Evolutionary conservation across 1,140 invertebrate genomes (phyloP), one percentile per base, ranked within the genome.

Genomic region (Mya arenaria): DNA sequence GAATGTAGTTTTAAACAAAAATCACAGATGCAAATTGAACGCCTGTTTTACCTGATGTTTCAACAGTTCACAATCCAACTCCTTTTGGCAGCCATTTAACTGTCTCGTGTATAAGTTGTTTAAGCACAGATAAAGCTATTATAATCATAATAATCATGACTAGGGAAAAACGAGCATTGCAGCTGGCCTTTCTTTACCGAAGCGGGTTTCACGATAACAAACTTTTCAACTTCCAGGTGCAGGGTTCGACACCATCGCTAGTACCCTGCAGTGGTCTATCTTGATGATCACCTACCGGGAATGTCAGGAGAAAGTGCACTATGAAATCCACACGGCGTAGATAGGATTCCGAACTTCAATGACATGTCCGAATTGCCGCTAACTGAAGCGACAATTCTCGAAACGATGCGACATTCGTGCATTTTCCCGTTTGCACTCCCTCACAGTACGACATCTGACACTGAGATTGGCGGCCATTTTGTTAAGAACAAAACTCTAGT

Each of bases 211-310:
- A n/a, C n/a, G n/a, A n/a, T n/a, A n/a, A n/a, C n/a, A n/a, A n/a
- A n/a, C n/a, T n/a, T n/a, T n/a, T n/a, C n/a, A n/a, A n/a, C n/a
- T 62, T 66, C 30, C 37, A 58, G 87, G 86, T 10, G 93, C 92
- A 1, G 93, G 93, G 25, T 91, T 91, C 80, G 93, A 93, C 74
- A 93, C 92, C 28, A 93, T 92, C 23, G 84, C 91, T 4, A 90
- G 88, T 52, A 92, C 92, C 1, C 69, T 93, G n/a, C 88, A 89
- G 37, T 94, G 93, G 93, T 77, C 82, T 48, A 85, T 93, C 28
- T 84, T 93, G n/a, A 87, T 93, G 84, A 83, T 89, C 3, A 88
- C 89, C 56, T 82, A 93, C 82, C 89, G 88, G 4, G 90, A 92
- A 19, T 82, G 91, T 41, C 92, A 93, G 83, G 86, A 88, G 17